Conservation (phyloP, 2,888 invertebrate species). For the Drosophila vallismaia region DNA sequence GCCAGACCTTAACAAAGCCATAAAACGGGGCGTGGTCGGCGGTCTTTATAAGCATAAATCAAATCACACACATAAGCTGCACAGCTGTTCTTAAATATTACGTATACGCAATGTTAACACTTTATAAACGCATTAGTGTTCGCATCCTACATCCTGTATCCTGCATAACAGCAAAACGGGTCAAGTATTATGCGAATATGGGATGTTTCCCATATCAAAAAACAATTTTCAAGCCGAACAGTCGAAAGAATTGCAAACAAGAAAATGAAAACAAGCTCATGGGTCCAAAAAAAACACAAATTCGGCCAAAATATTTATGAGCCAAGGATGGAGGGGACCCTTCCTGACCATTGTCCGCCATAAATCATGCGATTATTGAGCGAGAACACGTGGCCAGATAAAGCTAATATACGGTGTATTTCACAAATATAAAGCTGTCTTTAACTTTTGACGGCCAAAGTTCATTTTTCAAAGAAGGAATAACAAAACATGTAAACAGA, state of each 20-base stretch:
- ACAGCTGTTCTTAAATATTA: slow-evolving; percentile 67
- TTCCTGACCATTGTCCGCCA: slow-evolving; percentile 37
- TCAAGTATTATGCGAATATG: slow-evolving; percentile 21
- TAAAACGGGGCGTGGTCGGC: slow-evolving; percentile 60
- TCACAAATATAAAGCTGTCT: slow-evolving; percentile 2
- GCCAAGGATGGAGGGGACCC: slow-evolving; percentile 12
- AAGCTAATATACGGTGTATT: slow-evolving; percentile 36
- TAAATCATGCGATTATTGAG: slow-evolving; percentile 73
- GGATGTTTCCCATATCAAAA: slow-evolving; percentile 57
- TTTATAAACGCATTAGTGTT: slow-evolving; percentile 75
- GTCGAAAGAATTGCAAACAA: slow-evolving; percentile 24
- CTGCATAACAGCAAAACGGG: background rate
- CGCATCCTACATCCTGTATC: background rate
- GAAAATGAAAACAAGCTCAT: slow-evolving; percentile 4
- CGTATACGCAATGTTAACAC: slow-evolving; percentile 74
- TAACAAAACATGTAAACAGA: background rate
- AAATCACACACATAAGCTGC: slow-evolving; percentile 38
- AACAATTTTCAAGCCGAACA: slow-evolving; percentile 62
- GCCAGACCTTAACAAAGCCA: slow-evolving; percentile 48
- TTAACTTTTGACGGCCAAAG: background rate
- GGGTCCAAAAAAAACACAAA: slow-evolving; percentile 18
- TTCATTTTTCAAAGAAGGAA: background rate
- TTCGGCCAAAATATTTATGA: slow-evolving; percentile 55
- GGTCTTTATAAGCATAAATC: slow-evolving; percentile 56
- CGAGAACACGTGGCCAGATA: slow-evolving; percentile 64